These are phyloP conservation scores for Eupeodes corollae DNA, from an alignment of 1,140 invertebrate species.

Conservation along the genomic window DNA sequence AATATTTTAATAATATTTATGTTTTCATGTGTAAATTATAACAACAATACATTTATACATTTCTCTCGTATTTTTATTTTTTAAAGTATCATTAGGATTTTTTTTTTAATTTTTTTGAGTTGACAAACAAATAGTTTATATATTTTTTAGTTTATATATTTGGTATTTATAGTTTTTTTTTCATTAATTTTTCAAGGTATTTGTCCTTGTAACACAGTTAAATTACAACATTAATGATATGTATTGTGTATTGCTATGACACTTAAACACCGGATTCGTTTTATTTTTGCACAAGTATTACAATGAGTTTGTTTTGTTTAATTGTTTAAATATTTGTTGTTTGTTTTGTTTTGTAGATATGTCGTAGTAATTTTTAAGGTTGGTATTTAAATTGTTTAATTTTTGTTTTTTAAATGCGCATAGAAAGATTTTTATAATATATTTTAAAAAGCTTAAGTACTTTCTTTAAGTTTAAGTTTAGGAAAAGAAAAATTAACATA, in stretches of 20 bases:
- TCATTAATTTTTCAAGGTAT: background rate
- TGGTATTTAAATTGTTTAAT: too few species aligned
- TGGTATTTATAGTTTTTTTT: background rate
- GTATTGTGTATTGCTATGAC: conserved; percentile 37
- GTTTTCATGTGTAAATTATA: too few species aligned
- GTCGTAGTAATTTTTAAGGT: too few species aligned
- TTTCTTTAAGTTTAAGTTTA: too few species aligned
- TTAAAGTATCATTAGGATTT: conserved; percentile 11
- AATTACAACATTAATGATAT: conserved; percentile 39
- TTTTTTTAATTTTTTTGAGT: conserved; percentile 10
- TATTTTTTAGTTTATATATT: conserved; percentile 3
- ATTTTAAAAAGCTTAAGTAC: too few species aligned
- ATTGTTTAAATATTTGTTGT: background rate
- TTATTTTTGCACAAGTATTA: conserved; percentile 5
- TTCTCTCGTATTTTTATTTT: too few species aligned
- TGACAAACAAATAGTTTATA: background rate
- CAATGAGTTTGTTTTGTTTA: background rate
- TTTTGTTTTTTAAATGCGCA: too few species aligned
- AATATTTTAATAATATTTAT: too few species aligned
- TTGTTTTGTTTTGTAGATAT: too few species aligned
- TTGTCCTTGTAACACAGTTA: conserved; percentile 17
- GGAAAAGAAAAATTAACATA: too few species aligned
- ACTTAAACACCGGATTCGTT: conserved; percentile 14
- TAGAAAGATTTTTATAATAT: too few species aligned
- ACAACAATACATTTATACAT: too few species aligned